Percentiles rank a stretch among this genome's conserved stretches.
Evolutionary conservation across 2,797 vertebrate genomes (phyloP).

Genomic region (Enteromius mattozi): DNA sequence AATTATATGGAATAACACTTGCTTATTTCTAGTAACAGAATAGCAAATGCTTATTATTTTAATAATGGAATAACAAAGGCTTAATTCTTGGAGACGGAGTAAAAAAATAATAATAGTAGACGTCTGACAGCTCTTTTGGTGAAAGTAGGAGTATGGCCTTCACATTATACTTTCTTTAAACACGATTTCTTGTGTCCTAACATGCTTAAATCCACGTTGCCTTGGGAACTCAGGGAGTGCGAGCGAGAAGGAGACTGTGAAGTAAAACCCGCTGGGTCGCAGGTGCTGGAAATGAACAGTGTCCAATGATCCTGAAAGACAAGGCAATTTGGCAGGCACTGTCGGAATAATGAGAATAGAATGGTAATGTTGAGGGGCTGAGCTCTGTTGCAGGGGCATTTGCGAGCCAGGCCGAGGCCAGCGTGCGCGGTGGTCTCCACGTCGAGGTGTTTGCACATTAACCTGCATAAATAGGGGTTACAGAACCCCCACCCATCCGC

Average conservation of each 20-base stretch:
- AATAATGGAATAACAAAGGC: neutral
- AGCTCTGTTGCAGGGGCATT: conserved; percentile 66
- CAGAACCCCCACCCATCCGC: conserved; percentile 62
- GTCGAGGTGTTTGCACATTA: conserved; percentile 79
- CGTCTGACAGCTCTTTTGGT: neutral
- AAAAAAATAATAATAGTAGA: neutral
- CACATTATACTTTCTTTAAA: neutral
- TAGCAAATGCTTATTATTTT: neutral
- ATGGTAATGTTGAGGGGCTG: conserved; percentile 73
- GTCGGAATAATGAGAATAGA: conserved; percentile 79
- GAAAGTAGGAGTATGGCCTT: neutral
- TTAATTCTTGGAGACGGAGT: neutral
- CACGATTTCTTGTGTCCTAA: conserved; percentile 17
- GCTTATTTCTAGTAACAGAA: neutral
- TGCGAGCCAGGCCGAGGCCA: conserved; percentile 63
- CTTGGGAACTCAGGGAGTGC: conserved; percentile 43
- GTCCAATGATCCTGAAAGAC: conserved; percentile 80
- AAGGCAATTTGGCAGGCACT: conserved; percentile 79
- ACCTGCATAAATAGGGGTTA: conserved; percentile 80
- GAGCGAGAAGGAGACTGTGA: conserved; percentile 59
- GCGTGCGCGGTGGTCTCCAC: conserved; percentile 68
- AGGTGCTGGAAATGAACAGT: conserved; percentile 70
- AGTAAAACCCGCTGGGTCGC: conserved; percentile 62
- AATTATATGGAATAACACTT: neutral
- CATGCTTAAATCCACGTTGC: conserved; percentile 27